A percentile compares a stretch with the other conserved stretches of the same genome.
Conservation (phyloP, 2,797 vertebrate genomes). For the Galagoides demidoff region DNA sequence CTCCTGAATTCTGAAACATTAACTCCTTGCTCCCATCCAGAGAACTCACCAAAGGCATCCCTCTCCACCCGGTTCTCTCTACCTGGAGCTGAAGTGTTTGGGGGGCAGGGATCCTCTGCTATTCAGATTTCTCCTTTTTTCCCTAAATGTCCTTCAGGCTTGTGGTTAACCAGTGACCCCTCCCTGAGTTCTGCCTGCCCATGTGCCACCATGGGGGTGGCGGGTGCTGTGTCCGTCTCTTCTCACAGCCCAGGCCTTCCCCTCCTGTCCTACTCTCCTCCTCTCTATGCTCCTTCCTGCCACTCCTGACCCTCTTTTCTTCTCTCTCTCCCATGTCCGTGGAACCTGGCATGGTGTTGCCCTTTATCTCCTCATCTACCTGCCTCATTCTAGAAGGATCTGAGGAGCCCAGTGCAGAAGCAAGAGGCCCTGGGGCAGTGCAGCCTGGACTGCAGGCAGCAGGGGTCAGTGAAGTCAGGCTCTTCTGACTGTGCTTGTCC, state of each 20-base stretch:
- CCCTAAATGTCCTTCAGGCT: accelerated
- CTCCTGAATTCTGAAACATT: neutral
- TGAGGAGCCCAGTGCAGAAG: neutral
- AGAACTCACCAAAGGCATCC: neutral
- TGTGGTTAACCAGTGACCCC: too few species aligned
- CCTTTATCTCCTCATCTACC: neutral
- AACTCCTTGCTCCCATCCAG: conserved; percentile 34
- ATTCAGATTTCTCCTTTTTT: neutral
- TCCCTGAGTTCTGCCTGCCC: accelerated
- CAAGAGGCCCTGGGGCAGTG: too few species aligned
- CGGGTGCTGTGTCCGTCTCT: neutral
- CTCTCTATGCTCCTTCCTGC: neutral
- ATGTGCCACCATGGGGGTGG: neutral
- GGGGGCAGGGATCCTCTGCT: too few species aligned
- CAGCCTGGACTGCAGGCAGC: too few species aligned
- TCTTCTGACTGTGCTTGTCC: neutral
- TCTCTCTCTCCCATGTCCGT: neutral
- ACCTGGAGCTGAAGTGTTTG: neutral
- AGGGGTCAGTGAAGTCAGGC: neutral
- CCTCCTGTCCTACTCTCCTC: neutral
- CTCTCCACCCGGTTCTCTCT: neutral
- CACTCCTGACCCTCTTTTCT: neutral
- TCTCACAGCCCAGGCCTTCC: neutral
- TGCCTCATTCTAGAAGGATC: neutral
- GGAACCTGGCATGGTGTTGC: neutral